A percentile compares a stretch with the other conserved stretches of the same genome.
phyloP scores from a whole-genome alignment of 23 tunicate species.

The Trididemnum nubilum region DNA sequence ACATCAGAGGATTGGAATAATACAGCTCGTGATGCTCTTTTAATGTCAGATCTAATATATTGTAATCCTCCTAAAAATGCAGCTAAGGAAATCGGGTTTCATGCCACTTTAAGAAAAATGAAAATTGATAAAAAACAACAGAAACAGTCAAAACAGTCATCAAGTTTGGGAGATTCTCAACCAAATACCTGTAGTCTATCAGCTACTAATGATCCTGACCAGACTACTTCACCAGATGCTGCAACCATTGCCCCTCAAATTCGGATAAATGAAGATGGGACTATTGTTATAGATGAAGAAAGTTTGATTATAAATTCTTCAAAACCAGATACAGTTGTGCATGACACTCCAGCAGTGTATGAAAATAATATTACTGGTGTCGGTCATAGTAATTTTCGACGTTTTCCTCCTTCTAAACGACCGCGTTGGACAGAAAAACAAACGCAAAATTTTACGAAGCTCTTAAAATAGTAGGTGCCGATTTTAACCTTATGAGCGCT shows the following conservation, averaged over 20 bases:
- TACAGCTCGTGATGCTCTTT: slow-evolving; percentile 54
- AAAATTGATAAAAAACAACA: slow-evolving; percentile 10
- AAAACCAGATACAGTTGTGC: slow-evolving; percentile 22
- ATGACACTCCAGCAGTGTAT: slow-evolving; percentile 52
- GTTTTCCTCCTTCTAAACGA: slow-evolving; percentile 27
- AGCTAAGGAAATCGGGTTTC: slow-evolving; percentile 66
- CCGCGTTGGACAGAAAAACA: slow-evolving; percentile 64
- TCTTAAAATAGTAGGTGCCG: slow-evolving; percentile 78
- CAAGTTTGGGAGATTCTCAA: slow-evolving; percentile 21
- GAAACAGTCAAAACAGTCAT: too few relatives aligned
- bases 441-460: slow-evolving; percentile 69
- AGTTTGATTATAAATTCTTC: slow-evolving; percentile 64
- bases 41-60: slow-evolving; percentile 85
- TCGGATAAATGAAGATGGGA: slow-evolving; percentile 78
- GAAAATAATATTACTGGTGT: slow-evolving; percentile 51
- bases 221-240: neutral
- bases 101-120: slow-evolving; percentile 35
- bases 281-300: slow-evolving; percentile 79
- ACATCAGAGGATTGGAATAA: slow-evolving; percentile 48
- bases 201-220: neutral
- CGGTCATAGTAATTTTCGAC: slow-evolving; percentile 55
- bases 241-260: slow-evolving; percentile 70
- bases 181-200: neutral
- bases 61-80: slow-evolving; percentile 60
- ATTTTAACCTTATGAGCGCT: slow-evolving; percentile 79